phyloP scores from a whole-genome alignment of 2,888 invertebrate genomes.

The Coelinius sp. region DNA sequence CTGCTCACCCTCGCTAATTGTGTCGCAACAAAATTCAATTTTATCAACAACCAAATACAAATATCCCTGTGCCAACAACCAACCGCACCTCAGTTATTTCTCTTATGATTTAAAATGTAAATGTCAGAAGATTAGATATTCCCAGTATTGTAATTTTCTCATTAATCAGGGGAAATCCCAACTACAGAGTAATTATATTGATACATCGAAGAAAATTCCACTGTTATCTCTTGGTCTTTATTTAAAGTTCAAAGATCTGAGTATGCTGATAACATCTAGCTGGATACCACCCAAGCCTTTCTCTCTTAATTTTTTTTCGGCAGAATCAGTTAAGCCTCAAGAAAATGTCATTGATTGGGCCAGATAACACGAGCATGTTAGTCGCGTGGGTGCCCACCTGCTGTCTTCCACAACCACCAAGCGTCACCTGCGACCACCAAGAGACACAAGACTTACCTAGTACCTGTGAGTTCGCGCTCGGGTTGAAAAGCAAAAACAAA shows the following conservation, averaged over 20 bases:
- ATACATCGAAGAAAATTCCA: background rate
- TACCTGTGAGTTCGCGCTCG: conserved; percentile 9
- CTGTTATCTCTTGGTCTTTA: background rate
- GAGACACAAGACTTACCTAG: conserved; percentile 46
- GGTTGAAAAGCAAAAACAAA: background rate
- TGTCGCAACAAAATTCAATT: background rate
- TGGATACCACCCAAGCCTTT: background rate
- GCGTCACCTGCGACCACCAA: conserved; percentile 63
- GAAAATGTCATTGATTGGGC: conserved; percentile 6
- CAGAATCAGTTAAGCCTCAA: background rate
- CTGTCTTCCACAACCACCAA: conserved; percentile 20
- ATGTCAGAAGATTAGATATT: too few relatives aligned
- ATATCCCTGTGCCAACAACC: background rate
- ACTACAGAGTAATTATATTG: too few relatives aligned
- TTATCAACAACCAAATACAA: background rate
- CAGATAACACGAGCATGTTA: background rate
- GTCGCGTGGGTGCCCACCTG: conserved; percentile 31
- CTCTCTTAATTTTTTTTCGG: background rate
- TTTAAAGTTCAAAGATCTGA: background rate
- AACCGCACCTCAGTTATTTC: background rate
- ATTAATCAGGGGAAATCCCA: too few relatives aligned
- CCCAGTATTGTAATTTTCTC: too few relatives aligned
- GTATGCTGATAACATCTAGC: background rate
- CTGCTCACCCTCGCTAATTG: background rate
- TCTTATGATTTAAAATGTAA: background rate